Evolutionary conservation across 2,113 vertebrate genomes (phyloP).

Genomic region (Naja naja): DNA sequence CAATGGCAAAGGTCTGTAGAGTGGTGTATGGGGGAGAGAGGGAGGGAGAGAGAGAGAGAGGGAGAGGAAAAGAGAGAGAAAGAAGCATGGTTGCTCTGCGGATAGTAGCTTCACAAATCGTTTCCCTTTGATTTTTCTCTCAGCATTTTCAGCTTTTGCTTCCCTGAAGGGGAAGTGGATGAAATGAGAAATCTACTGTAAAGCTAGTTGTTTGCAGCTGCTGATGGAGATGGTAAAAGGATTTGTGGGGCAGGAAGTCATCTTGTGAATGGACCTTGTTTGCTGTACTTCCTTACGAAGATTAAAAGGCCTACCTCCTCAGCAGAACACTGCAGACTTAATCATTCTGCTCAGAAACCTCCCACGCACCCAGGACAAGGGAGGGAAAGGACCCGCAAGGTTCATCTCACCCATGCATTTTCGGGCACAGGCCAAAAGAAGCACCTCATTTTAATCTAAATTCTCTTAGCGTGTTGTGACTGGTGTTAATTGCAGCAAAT

Average conservation of each 20-base stretch:
- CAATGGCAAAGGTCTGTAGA: not conserved
- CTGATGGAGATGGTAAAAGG: not conserved
- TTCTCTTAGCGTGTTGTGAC: not conserved
- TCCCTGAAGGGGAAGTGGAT: not conserved
- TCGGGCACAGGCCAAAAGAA: not conserved
- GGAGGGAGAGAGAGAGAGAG: rapidly evolving
- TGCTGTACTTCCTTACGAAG: not conserved
- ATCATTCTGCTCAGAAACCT: constrained; percentile 21
- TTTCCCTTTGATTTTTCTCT: not conserved
- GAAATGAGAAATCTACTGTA: not conserved
- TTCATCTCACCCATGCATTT: not conserved
- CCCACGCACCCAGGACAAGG: not conserved
- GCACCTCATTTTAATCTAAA: not conserved
- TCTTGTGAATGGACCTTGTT: not conserved
- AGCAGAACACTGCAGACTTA: constrained; percentile 7
- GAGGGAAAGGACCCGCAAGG: not conserved
- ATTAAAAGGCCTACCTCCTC: not conserved
- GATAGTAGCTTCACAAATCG: not conserved
- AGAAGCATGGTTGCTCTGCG: not conserved
- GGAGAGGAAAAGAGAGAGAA: not conserved
- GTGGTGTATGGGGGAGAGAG: not conserved
- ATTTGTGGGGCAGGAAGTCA: not conserved
- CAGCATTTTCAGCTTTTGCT: not conserved
- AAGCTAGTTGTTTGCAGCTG: not conserved
- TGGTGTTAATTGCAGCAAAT: not conserved